Evolutionary conservation across 2,797 vertebrate genomes (phyloP), one percentile per base, ranked within the genome.

Genomic region (Mionectes olivaceus): DNA sequence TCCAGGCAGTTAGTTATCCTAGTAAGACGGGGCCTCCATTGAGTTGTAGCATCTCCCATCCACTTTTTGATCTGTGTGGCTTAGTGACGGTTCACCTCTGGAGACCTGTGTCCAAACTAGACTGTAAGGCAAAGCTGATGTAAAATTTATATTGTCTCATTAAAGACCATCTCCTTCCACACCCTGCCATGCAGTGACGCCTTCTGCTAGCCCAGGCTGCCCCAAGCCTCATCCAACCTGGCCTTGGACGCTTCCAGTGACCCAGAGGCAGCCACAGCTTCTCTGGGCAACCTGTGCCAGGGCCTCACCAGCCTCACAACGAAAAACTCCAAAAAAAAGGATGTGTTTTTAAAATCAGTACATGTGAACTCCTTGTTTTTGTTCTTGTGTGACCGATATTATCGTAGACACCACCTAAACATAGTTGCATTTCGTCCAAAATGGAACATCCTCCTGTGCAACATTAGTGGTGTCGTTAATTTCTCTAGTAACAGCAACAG

Each of bases 171-270:
- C 19, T n/a, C 8, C 10, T 44, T 44, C 47, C 28, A 18, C 23
- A 3, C 32, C 5, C 7, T 35, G 33, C 18, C 33, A 32, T 11
- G 5, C 9, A 61, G 16, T 15, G 27, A 47, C 2, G 9, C 2
- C 1, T 69, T 12, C 22, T 27, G 21, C 6, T 10, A 0, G 1
- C 4, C 19, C 9, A 56, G 6, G 9, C 0, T 18, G 28, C n/a
- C 69, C 43, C 32, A 49, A 61, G 10, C 11, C 2, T 22, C 0
- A 0, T 37, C 23, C 49, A 56, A 0, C 35, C 49, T 50, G 47
- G 9, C 7, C 43, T 32, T 55, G 41, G 32, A 2, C 41, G 49
- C 10, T 55, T 0, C 9, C 56, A 69, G 35, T 27, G 35, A 63
- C 37, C 9, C 53, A 56, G 43, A 19, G 23, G 27, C 43, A 69